These are phyloP conservation scores for Eulemur coronatus DNA, from an alignment of 2,797 vertebrate species.

Conservation along the genomic window DNA sequence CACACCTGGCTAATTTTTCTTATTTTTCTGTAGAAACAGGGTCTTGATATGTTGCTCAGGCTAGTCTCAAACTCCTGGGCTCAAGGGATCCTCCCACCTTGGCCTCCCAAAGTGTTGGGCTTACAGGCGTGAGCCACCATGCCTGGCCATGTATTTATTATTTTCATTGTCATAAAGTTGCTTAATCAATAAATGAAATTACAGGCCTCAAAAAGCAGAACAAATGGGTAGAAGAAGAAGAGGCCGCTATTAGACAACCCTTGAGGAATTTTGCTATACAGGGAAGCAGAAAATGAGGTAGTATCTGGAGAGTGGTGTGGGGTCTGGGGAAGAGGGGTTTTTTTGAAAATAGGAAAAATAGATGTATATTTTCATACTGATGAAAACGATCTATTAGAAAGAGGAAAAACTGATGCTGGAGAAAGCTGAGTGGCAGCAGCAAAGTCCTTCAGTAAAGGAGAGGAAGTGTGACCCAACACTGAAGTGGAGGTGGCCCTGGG, in stretches of 20 bases:
- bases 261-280: conserved; percentile 30
- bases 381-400: not conserved
- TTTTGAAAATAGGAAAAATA: not conserved
- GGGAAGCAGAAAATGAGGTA: not conserved
- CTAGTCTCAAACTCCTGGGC: not conserved
- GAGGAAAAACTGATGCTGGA: not conserved
- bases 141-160: not conserved
- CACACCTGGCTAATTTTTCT: not conserved
- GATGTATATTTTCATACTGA: not conserved
- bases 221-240: not conserved
- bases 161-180: conserved; percentile 32
- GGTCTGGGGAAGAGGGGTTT: not conserved
- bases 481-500: too few species aligned
- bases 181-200: conserved; percentile 43
- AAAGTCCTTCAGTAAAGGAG: not conserved
- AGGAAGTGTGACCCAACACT: not conserved
- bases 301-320: not conserved
- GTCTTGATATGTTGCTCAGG: not conserved
- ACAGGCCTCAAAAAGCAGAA: conserved; percentile 2
- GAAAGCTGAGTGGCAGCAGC: not conserved
- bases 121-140: not conserved
- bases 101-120: not conserved
- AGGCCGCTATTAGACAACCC: not conserved
- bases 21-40: not conserved
- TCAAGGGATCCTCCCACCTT: not conserved